These are phyloP conservation scores for Rhinichthys osculus DNA, from an alignment of 2,797 vertebrate species.

Conservation along the genomic window DNA sequence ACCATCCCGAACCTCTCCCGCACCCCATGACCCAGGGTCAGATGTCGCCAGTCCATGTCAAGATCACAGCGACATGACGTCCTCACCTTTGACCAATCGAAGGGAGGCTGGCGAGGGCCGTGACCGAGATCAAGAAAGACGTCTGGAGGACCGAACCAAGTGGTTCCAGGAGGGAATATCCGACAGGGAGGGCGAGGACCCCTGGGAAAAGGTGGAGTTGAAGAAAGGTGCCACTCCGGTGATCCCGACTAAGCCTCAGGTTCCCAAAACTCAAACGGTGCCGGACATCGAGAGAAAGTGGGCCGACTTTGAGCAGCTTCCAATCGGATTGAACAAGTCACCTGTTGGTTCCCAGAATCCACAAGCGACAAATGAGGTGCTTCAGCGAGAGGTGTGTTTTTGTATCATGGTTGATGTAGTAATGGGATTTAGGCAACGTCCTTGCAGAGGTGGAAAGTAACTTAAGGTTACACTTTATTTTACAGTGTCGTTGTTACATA, in stretches of 20 bases:
- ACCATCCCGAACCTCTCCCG: slow-evolving; percentile 69
- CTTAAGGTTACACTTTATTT: no score
- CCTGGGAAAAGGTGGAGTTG: slow-evolving; percentile 80
- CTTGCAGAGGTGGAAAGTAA: no score
- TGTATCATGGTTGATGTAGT: neutral
- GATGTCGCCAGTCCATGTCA: slow-evolving; percentile 68
- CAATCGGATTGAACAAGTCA: slow-evolving; percentile 81
- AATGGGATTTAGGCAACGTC: neutral
- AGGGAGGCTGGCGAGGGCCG: slow-evolving; percentile 82
- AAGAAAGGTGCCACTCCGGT: slow-evolving; percentile 71
- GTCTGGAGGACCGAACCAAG: slow-evolving; percentile 89
- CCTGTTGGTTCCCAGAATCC: slow-evolving; percentile 72
- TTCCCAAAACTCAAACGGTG: slow-evolving; percentile 74
- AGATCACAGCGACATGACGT: slow-evolving; percentile 36
- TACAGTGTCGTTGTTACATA: no score
- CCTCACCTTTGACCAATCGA: slow-evolving; percentile 64
- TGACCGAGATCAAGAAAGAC: slow-evolving; percentile 84
- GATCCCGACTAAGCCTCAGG: slow-evolving; percentile 64
- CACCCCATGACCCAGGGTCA: slow-evolving; percentile 66
- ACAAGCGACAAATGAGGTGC: slow-evolving; percentile 71
- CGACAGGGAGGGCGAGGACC: slow-evolving; percentile 71
- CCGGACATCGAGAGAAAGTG: slow-evolving; percentile 92
- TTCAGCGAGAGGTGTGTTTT: slow-evolving; percentile 88
- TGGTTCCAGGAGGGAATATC: slow-evolving; percentile 80
- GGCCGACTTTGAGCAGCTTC: slow-evolving; percentile 88